A percentile compares a stretch with the other conserved stretches of the same genome.
Evolutionary conservation across 1,140 invertebrate species (phyloP).

Genomic region (Cotesia chilonis): DNA sequence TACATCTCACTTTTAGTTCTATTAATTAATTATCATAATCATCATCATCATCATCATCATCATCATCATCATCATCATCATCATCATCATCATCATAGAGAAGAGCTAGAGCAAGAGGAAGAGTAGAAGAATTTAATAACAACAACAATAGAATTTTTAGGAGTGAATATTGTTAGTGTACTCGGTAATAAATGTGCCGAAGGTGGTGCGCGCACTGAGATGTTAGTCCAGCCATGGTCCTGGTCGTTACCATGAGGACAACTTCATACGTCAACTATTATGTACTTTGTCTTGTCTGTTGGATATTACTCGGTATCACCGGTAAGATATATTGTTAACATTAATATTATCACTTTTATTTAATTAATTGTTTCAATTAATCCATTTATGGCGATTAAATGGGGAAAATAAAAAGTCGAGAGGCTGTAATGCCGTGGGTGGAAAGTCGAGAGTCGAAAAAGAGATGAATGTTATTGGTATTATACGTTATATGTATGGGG

Average conservation of each 20-base stretch:
- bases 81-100: too few species aligned
- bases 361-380: conserved; percentile 1
- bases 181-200: conserved; percentile 27
- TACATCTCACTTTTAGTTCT: too few species aligned
- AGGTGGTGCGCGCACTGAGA: conserved; percentile 40
- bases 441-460: not conserved
- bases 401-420: conserved; percentile 5
- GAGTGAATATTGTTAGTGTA: not conserved
- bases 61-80: too few species aligned
- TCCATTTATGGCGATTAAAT: not conserved
- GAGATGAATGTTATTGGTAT: not conserved
- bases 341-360: not conserved
- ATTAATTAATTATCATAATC: too few species aligned
- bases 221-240: conserved; percentile 46
- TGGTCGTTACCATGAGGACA: conserved; percentile 62
- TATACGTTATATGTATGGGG: not conserved
- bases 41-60: too few species aligned
- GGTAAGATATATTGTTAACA: conserved; percentile 52
- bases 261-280: conserved; percentile 64
- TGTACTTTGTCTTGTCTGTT: conserved; percentile 64
- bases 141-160: not conserved
- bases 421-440: not conserved
- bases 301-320: conserved; percentile 63
- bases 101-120: too few species aligned
- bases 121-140: not conserved